Conservation (phyloP, 2,797 vertebrate genomes). For the Linurgus olivaceus region DNA sequence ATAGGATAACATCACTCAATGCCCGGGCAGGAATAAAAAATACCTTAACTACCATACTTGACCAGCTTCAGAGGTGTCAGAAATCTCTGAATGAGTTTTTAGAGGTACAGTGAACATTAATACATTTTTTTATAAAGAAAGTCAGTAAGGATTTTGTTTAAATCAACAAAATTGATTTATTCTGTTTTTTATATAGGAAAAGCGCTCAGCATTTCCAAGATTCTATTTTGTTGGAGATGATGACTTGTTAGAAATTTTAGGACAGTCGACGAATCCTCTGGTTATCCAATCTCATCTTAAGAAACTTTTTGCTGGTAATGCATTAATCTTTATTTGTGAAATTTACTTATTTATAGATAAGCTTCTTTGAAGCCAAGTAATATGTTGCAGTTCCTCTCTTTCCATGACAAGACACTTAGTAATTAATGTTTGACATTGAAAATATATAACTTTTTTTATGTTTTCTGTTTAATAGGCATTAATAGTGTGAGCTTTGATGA, state of each 20-base stretch:
- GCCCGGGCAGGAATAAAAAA: constrained; percentile 87
- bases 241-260: constrained; percentile 94
- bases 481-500: constrained; percentile 92
- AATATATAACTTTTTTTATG: neutral
- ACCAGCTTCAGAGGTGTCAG: constrained; percentile 97
- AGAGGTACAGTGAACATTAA: constrained; percentile 79
- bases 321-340: neutral
- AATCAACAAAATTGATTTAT: neutral
- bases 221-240: constrained; percentile 99
- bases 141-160: neutral
- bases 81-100: constrained; percentile 97
- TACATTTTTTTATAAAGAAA: neutral
- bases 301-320: constrained; percentile 94
- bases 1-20: constrained; percentile 86
- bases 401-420: neutral
- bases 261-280: constrained; percentile 90
- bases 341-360: neutral
- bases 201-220: constrained; percentile 93
- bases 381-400: neutral
- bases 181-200: constrained; percentile 82
- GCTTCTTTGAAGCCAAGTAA: neutral
- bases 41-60: constrained; percentile 87
- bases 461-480: constrained; percentile 83
- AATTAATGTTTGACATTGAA: neutral
- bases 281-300: constrained; percentile 97